Evolutionary conservation across 37 sponge, comb jelly and placozoan species (phyloP), one percentile per base, ranked within the genome.

Genomic region (Spongilla lacustris): DNA sequence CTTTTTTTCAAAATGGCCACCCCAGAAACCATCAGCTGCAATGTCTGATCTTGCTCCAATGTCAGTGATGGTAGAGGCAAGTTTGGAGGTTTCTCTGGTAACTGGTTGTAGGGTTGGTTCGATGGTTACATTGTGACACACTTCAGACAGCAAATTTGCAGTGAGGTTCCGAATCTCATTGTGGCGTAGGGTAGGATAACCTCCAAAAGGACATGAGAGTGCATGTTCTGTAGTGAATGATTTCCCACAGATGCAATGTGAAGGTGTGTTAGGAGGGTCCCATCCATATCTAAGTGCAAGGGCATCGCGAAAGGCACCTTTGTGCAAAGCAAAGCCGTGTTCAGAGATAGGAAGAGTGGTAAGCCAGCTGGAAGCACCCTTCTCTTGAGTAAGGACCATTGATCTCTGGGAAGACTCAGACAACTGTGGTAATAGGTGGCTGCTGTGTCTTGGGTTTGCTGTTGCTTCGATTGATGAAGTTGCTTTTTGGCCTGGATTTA

Each of bases 71-170:
- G 81, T 80, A 35, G 87, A 74, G 13, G 66, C 8, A 23, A 46
- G 66, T 32, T 66, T 25, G 25, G 79, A n/a, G 66, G 72, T 28
- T 33, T 86, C 87, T 21, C 87, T 80, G 23, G 50, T 41, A 31
- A 86, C 73, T 11, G 86, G 86, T 72, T 86, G 86, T 49, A 78
- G 73, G 73, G 69, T 71, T 14, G 86, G 80, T 79, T 86, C 86
- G 25, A 58, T 86, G 23, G 80, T 36, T 49, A 86, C 86, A 41
- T 41, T 46, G 32, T 78, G 58, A 74, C 86, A 86, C 14, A 86
- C 86, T 26, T 86, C 50, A 36, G 86, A 73, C 58, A 86, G 66
- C 34, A 86, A 67, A 50, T 72, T 46, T 46, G 86, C 86, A 76
- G 86, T 86, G 34, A 86, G 35, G 38, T 86, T 80, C 29, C 87